A percentile compares a stretch with the other conserved stretches of the same genome.
phyloP scores from a whole-genome alignment of 2,888 invertebrate genomes.

The Eupithecia dodoneata region DNA sequence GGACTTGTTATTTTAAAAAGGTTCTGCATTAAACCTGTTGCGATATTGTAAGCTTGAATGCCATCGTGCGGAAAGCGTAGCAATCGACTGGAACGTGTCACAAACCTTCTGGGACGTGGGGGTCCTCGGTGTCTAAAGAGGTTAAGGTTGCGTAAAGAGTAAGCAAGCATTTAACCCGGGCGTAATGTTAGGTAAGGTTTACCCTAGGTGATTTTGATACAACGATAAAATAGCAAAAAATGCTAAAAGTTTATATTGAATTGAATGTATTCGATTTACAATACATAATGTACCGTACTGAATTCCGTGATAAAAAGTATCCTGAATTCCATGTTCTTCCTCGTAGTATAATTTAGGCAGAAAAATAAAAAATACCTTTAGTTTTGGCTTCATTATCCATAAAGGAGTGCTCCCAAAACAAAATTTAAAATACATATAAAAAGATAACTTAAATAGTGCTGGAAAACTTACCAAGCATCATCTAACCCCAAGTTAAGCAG shows the following conservation, averaged over 20 bases:
- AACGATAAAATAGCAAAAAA: neutral
- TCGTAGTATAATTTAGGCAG: too few species aligned
- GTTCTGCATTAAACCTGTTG: constrained; percentile 40
- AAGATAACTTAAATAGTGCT: too few species aligned
- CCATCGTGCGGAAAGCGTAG: constrained; percentile 30
- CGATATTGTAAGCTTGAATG: constrained; percentile 21
- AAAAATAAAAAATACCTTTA: too few species aligned
- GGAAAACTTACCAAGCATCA: too few species aligned
- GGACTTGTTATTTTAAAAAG: constrained; percentile 14
- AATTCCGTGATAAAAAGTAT: too few species aligned
- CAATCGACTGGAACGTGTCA: constrained; percentile 41
- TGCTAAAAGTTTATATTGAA: neutral
- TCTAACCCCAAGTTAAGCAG: too few species aligned
- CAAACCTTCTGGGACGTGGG: constrained; percentile 34
- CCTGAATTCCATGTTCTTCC: too few species aligned
- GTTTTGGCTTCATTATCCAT: too few species aligned
- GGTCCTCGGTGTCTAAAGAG: constrained; percentile 23
- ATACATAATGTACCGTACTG: too few species aligned
- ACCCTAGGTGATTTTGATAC: neutral
- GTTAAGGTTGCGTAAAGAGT: constrained; percentile 15
- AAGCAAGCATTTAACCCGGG: constrained; percentile 1
- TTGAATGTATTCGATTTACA: too few species aligned
- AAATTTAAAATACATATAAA: too few species aligned
- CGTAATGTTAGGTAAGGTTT: neutral
- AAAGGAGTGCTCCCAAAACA: too few species aligned